Evolutionary conservation across 1,140 invertebrate species (phyloP).

Genomic region (Lordiphosa collinella): DNA sequence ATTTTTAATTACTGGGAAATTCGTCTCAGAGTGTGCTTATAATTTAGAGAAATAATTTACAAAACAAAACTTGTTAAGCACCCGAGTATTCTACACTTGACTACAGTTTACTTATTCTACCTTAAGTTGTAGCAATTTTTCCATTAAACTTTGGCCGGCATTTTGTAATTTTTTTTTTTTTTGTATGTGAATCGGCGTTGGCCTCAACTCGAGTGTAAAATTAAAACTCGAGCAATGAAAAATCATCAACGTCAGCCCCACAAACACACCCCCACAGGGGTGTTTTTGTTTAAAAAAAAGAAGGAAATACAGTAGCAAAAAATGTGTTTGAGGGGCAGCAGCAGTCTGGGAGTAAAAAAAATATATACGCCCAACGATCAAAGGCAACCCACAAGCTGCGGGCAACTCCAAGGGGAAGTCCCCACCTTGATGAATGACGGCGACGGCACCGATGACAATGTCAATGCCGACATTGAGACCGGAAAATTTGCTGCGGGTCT

Average conservation of each 20-base stretch:
- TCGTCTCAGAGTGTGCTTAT: no score
- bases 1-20: no score
- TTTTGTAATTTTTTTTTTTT: no score
- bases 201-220: slow-evolving; percentile 78
- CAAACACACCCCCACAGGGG: slow-evolving; percentile 22
- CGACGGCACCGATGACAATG: slow-evolving; percentile 63
- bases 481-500: slow-evolving; percentile 77
- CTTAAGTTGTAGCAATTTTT: no score
- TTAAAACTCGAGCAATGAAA: slow-evolving; percentile 79
- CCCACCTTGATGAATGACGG: slow-evolving; percentile 52
- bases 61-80: no score
- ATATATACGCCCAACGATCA: slow-evolving; percentile 58
- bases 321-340: slow-evolving; percentile 33
- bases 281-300: slow-evolving; percentile 15
- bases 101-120: no score
- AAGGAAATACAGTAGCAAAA: slow-evolving; percentile 51
- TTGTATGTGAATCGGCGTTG: slow-evolving; percentile 23
- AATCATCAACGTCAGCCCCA: slow-evolving; percentile 75
- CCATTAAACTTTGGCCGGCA: no score
- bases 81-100: no score
- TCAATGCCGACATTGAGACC: slow-evolving; percentile 71
- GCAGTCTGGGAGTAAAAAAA: slow-evolving; percentile 27
- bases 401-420: slow-evolving; percentile 24
- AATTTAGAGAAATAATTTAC: no score
- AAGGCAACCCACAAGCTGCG: slow-evolving; percentile 66